Evolutionary conservation across 2,888 invertebrate genomes (phyloP), one percentile per base, ranked within the genome.

Genomic region (Heliconius sara): DNA sequence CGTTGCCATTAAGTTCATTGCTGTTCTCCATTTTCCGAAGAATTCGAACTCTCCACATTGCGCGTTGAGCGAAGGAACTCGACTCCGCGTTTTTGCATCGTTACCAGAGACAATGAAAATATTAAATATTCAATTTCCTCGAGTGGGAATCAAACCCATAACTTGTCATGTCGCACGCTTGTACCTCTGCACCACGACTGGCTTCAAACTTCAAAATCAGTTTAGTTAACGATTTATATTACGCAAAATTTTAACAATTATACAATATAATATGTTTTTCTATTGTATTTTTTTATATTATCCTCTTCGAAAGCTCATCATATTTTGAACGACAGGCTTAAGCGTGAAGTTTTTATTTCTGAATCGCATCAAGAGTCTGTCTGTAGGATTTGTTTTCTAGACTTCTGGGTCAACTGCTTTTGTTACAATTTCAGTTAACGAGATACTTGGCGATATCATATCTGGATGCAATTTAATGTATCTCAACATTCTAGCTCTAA

Each of bases 331-430:
- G 72, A 34, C 57, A 72, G 27, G 34, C 72, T 72, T 57, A 75
- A 75, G 63, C 25, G 25, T 75, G 39, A 63, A 65, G 39, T 75
- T 75, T 75, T 27, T 75, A 65, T 43, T 19, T 75, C 63, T 75
- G 74, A 75, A 75, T 65, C 74, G 25, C 65, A 75, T 75, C 74
- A 43, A 47, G 57, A 74, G 74, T 13, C 66, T 74, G 63, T 80
- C 75, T 79, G 82, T 80, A 76, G 80, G 80, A 79, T 82, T 81
- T 78, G 82, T 80, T 82, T 67, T 82, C 80, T 82, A 80, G 80
- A 80, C 75, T 82, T 82, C 77, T 79, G 79, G 82, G 82, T 82
- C 82, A 82, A 82, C 71, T 80, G 82, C 80, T 82, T 82, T 82
- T 82, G 82, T 82, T 79, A 80, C 77, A 66, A 80, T 79, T 75